These are phyloP conservation scores for Aphelenchoides fujianensis DNA, from an alignment of 1,140 invertebrate genomes.

Conservation along the genomic window DNA sequence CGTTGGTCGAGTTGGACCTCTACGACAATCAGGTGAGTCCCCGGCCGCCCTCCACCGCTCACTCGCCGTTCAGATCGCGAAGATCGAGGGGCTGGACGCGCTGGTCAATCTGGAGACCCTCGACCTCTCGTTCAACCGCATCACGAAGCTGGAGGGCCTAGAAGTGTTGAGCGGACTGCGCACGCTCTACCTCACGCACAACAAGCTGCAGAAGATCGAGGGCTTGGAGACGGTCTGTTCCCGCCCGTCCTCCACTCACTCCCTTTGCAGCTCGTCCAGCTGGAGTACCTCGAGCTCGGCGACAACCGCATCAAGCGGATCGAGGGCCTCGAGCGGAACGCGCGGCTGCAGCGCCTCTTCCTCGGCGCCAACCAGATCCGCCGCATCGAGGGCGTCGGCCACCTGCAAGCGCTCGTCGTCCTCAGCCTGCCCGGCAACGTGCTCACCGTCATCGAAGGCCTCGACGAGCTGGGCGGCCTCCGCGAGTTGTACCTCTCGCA, in stretches of 20 bases:
- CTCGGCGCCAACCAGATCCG: constrained; percentile 94
- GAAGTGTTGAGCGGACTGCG: constrained; percentile 76
- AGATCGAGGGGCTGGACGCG: constrained; percentile 81
- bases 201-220: constrained; percentile 86
- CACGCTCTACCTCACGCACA: constrained; percentile 85
- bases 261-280: constrained; percentile 67
- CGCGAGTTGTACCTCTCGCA: constrained; percentile 88
- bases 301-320: constrained; percentile 78
- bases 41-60: too few species aligned
- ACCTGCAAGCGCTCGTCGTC: constrained; percentile 74
- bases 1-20: constrained; percentile 79
- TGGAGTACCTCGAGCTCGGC: constrained; percentile 85
- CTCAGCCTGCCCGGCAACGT: constrained; percentile 75
- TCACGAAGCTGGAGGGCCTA: constrained; percentile 82
- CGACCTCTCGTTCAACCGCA: constrained; percentile 94
- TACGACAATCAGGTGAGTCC: constrained; percentile 87
- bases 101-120: constrained; percentile 87
- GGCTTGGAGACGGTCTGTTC: constrained; percentile 71
- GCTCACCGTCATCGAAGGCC: constrained; percentile 67
- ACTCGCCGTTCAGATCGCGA: constrained; percentile 65
- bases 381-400: constrained; percentile 80
- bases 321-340: constrained; percentile 45
- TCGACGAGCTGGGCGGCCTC: constrained; percentile 73
- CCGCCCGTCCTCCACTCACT: neutral
- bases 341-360: constrained; percentile 72